Evolutionary conservation across 1,140 invertebrate genomes (phyloP).

Genomic region (Armadillidium nasatum): DNA sequence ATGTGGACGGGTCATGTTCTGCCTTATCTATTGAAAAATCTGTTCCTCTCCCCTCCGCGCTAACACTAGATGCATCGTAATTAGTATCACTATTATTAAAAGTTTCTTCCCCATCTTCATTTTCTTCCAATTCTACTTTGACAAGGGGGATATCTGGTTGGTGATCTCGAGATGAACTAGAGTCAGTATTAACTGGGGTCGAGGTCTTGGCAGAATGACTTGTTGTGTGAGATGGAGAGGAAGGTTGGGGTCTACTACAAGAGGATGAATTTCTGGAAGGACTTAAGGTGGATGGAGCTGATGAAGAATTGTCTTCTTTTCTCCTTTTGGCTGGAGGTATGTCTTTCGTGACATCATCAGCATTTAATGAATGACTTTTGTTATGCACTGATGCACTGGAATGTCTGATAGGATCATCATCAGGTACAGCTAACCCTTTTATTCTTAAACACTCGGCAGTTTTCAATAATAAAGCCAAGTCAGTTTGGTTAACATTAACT

Average conservation of each 20-base stretch:
- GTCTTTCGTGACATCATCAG: neutral
- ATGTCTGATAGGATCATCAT: constrained; percentile 1
- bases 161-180: neutral
- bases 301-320: neutral
- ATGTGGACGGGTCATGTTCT: neutral
- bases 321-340: neutral
- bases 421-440: neutral
- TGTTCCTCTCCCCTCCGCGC: neutral
- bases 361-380: neutral
- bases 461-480: constrained; percentile 12
- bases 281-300: neutral
- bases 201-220: neutral
- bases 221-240: neutral
- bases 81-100: neutral
- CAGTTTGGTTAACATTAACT: constrained; percentile 4
- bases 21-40: neutral
- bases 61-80: neutral
- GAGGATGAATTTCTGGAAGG: neutral
- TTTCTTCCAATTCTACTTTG: neutral
- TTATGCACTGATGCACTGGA: neutral
- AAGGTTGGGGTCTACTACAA: neutral
- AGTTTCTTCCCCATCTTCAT: neutral
- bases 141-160: neutral
- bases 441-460: constrained; percentile 6
- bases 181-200: neutral